Evolutionary conservation across 2,797 vertebrate species (phyloP), one percentile per base, ranked within the genome.

Genomic region (Sus cebifrons): DNA sequence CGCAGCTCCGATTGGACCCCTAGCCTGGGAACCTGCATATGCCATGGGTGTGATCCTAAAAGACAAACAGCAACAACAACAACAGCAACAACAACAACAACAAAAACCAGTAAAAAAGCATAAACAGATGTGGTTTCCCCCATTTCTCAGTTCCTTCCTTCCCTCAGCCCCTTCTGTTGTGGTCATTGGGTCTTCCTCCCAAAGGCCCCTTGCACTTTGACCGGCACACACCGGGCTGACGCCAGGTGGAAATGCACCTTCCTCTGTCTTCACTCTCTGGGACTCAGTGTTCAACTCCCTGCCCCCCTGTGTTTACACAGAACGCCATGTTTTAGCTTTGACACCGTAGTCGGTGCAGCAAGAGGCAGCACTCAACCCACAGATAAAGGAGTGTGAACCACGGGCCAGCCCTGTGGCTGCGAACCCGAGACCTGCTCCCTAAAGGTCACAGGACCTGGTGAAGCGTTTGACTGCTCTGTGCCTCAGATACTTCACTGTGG

Each of bases 281-380:
- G 44, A 21, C 75, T 94, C 40, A 4, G 1, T 13, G 54, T 18
- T 58, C 15, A 15, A 5, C 9, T 56, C 64, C 25, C 15, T 2
- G 0, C 11, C 18, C 74, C 64, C 54, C 21, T 25, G 20, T 64
- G 79, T 89, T 62, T 52, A 29, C 68, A 3, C 56, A 67, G 6
- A 4, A 3, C 6, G 10, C 15, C n/a, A 1, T 5, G 5, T 6
- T 1, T 62, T 36, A 12, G 17, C 23, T 71, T 75, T n/a, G 18
- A 23, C 1, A 10, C 4, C 6, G n/a, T 29, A 3, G 29, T 83
- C 21, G 3, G 16, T 49, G 29, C 86, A 12, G 0, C 9, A 52
- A 86, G 78, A 75, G 29, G 23, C 10, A 2, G 1, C 17, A 4
- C 5, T 9, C 49, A 56, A 1, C 36, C 17, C 40, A 20, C 75